These are phyloP conservation scores for Paradoxurus hermaphroditus DNA, from an alignment of 2,113 vertebrate species.

Conservation along the genomic window DNA sequence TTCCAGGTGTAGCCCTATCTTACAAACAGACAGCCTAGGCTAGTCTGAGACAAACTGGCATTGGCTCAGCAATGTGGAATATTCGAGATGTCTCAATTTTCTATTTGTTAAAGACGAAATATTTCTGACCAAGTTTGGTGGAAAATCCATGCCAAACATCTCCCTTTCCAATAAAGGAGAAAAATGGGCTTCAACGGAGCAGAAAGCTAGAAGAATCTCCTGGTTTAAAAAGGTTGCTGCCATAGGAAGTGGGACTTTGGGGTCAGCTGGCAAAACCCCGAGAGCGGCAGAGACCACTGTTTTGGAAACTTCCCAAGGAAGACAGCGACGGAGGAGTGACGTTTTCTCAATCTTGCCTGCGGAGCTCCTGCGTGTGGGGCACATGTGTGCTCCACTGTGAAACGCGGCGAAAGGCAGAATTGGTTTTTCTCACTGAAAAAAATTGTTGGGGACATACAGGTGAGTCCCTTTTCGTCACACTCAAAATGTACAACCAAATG, in stretches of 20 bases:
- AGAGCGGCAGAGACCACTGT: background rate
- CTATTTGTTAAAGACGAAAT: background rate
- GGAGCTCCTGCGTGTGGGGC: background rate
- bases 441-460: background rate
- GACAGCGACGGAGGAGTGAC: background rate
- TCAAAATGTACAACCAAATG: background rate
- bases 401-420: background rate
- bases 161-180: background rate
- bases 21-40: background rate
- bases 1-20: background rate
- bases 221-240: background rate
- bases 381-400: background rate
- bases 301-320: background rate
- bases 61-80: background rate
- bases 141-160: background rate
- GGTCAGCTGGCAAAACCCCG: background rate
- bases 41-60: background rate
- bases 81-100: background rate
- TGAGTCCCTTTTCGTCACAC: background rate
- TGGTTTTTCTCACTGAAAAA: background rate
- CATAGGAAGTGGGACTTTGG: background rate
- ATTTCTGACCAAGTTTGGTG: constrained; percentile 10
- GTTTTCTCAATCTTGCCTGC: background rate
- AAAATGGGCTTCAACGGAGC: background rate
- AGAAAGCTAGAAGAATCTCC: background rate